Evolutionary conservation across 1,140 invertebrate genomes (phyloP).

Genomic region (Plodia interpunctella): DNA sequence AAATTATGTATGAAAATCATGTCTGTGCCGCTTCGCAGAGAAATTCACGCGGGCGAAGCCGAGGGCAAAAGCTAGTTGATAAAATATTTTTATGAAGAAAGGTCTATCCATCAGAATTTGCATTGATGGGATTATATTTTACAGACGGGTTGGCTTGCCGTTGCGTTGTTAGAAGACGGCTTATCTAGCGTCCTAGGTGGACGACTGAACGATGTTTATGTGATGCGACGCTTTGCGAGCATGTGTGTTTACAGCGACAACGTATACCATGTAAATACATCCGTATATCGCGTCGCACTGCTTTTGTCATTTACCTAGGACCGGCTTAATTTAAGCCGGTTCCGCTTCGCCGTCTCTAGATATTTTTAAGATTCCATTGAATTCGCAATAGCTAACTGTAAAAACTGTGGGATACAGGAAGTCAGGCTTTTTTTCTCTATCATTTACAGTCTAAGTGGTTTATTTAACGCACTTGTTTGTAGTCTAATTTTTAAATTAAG

Average conservation of each 20-base stretch:
- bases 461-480: not conserved
- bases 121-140: not conserved
- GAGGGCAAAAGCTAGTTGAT: too few relatives aligned
- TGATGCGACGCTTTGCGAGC: too few relatives aligned
- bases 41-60: too few relatives aligned
- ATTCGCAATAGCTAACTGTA: slow-evolving; percentile 4
- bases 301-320: too few relatives aligned
- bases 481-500: too few relatives aligned
- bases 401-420: slow-evolving; percentile 4
- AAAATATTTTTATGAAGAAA: not conserved
- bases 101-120: not conserved
- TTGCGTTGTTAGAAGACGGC: not conserved
- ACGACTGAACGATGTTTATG: too few relatives aligned
- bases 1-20: too few relatives aligned
- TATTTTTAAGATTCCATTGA: slow-evolving; percentile 22
- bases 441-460: not conserved
- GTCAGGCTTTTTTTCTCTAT: not conserved
- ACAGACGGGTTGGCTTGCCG: not conserved
- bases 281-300: too few relatives aligned
- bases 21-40: too few relatives aligned
- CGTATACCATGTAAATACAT: too few relatives aligned
- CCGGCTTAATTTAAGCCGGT: slow-evolving; percentile 31
- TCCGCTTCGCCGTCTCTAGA: slow-evolving; percentile 27
- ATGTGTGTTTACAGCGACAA: too few relatives aligned
- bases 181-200: too few relatives aligned